Evolutionary conservation across 2,113 vertebrate genomes (phyloP), one percentile per base, ranked within the genome.

Genomic region (Serilophus lunatus): DNA sequence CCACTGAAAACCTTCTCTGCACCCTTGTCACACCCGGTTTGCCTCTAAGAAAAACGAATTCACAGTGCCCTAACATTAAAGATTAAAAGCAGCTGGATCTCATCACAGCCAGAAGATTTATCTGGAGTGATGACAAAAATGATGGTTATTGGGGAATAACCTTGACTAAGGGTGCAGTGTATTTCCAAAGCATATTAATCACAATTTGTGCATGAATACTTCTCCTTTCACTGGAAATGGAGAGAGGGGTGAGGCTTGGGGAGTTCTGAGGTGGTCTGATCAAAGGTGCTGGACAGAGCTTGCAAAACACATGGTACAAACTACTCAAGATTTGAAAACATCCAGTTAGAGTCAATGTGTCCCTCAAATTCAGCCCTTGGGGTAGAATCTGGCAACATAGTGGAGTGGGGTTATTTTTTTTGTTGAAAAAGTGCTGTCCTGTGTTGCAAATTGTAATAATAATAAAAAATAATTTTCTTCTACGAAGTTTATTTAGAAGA

Each of bases 1-100:
- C 11, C 53, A 14, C 13, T 47, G 26, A 40, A 40, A 28, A 36
- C 57, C 85, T 72, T 31, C 76, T 18, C 59, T n/a, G 45, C 59
- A 33, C 17, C 77, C 57, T 76, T 25, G 45, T 7, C 69, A n/a
- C 65, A 60, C 3, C 4, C 7, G 64, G 12, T 2, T 57, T 78
- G 18, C 59, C 71, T 78, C 33, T 18, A 19, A n/a, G 38, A n/a
- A 68, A 61, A 82, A 78, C 18, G 44, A 59, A 84, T 78, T 68
- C 69, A 51, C 24, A 1, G 64, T 82, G 53, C 50, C 56, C 68
- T 44, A 18, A 23, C 84, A 22, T 78, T 82, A 83, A 86, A 84
- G 72, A 91, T 94, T 94, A 63, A 92, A 86, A 92, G 64, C 60
- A 82, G 72, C 81, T 86, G 51, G 49, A 18, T 28, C 68, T 91